Percentiles rank a stretch among this genome's conserved stretches.
phyloP scores from a whole-genome alignment of 2,888 invertebrate genomes.

The Cerastis rubricosa region DNA sequence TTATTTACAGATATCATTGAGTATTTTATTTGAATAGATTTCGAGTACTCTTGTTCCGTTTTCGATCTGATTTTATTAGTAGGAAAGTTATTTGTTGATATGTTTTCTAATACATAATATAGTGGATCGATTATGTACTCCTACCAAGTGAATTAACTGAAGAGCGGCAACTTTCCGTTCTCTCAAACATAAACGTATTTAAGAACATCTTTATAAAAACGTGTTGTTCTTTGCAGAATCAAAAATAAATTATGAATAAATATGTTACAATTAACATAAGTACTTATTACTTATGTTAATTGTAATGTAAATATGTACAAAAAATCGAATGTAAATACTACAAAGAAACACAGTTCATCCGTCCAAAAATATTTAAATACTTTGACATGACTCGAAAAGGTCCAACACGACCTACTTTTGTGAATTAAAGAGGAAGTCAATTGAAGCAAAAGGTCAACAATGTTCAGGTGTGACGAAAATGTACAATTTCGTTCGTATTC shows the following conservation, averaged over 20 bases:
- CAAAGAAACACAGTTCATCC: background rate
- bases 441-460: slow-evolving; percentile 27
- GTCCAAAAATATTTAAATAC: slow-evolving; percentile 26
- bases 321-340: background rate
- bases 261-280: no score
- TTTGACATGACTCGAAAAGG: slow-evolving; percentile 17
- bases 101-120: slow-evolving; percentile 4
- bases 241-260: background rate
- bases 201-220: background rate
- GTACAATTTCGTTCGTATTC: slow-evolving; percentile 29
- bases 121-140: background rate
- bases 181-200: background rate
- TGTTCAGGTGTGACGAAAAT: slow-evolving; percentile 22
- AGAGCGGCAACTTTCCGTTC: background rate
- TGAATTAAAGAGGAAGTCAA: slow-evolving; percentile 31
- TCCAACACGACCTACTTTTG: slow-evolving; percentile 22
- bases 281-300: background rate
- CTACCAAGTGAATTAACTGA: background rate
- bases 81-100: slow-evolving; percentile 13
- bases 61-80: slow-evolving; percentile 41
- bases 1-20: slow-evolving; percentile 62
- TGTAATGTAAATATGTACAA: background rate
- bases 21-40: slow-evolving; percentile 64
- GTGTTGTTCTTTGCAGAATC: background rate
- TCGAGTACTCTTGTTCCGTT: slow-evolving; percentile 49